Conservation (phyloP, 2,888 invertebrate genomes). For the Ophraella communa region DNA sequence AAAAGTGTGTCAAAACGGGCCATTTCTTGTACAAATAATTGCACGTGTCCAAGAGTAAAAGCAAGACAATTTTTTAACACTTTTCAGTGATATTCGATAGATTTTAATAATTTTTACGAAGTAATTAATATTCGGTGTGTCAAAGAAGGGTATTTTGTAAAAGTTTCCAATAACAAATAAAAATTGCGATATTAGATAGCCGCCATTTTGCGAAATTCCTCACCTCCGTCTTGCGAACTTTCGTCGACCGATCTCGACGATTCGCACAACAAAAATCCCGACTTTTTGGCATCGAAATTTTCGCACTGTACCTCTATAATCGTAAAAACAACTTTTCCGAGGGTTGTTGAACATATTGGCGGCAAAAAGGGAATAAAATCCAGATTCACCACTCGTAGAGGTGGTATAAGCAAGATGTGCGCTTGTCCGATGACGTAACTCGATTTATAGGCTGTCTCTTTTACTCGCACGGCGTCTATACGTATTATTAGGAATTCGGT, state of each 20-base stretch:
- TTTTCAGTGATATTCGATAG: not conserved
- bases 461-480: slow-evolving; percentile 32
- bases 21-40: not conserved
- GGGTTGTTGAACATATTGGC: slow-evolving; percentile 31
- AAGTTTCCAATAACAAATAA: slow-evolving; percentile 42
- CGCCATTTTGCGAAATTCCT: slow-evolving; percentile 56
- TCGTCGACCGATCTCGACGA: slow-evolving; percentile 44
- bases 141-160: slow-evolving; percentile 15
- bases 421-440: slow-evolving; percentile 50
- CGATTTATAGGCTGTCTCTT: slow-evolving; percentile 46
- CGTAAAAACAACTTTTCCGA: slow-evolving; percentile 17
- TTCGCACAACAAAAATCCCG: slow-evolving; percentile 43
- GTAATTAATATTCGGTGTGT: not conserved
- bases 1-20: not conserved
- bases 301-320: slow-evolving; percentile 28
- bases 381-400: slow-evolving; percentile 39
- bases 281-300: slow-evolving; percentile 47
- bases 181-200: slow-evolving; percentile 48
- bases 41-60: not conserved
- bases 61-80: not conserved
- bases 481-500: slow-evolving; percentile 37
- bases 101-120: not conserved
- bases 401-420: slow-evolving; percentile 42
- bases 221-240: slow-evolving; percentile 53
- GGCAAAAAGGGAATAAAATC: slow-evolving; percentile 41